Base-by-base conservation (phyloP, 2,888 invertebrate species). In the Acrobeloides nanus region DNA sequence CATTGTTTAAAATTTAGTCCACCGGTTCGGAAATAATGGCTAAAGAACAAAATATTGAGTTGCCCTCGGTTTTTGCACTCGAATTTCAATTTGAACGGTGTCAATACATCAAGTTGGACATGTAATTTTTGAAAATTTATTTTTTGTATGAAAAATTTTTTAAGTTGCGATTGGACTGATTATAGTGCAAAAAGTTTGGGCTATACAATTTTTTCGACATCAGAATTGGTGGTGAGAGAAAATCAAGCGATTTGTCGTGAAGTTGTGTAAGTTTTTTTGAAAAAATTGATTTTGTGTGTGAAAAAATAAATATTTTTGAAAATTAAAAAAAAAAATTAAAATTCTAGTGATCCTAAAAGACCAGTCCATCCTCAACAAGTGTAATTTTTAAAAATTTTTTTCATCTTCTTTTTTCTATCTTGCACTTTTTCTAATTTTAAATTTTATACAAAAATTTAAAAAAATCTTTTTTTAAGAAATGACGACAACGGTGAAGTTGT, bases 71-170 rank as follows among this genome's bases (percentile, higher is more conserved):
- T 31, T 59, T 59, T 38, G 54, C 62, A 12, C 50, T 59, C 21
- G 59, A 59, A 44, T 59, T 60, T 39, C 62, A 59, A 32, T 52
- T 59, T n/a, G 59, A 59, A 41, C 38, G 57, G 21, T 44, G 41
- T 21, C 62, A 62, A 31, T 60, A 37, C 26, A 62, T 59, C 21
- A 58, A 62, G 27, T 29, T 59, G 18, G 59, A 59, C 26, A 49
- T 59, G 57, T 57, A 33, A 47, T 46, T 32, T 7, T 15, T 3
- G 25, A 25, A 35, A 35, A 35, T 24, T 12, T 46, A 38, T 41
- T 10, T 32, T 8, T 20, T 4, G 25, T 4, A n/a, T 6, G 27
- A 57, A 23, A n/a, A 25, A n/a, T 17, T 12, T 40, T 23, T 12
- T 26, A n/a, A 57, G 57, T 15, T 59, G 61, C 39, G 61, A 59